Evolutionary conservation across 2,888 invertebrate genomes (phyloP).

Genomic region (Resseliella maxima): DNA sequence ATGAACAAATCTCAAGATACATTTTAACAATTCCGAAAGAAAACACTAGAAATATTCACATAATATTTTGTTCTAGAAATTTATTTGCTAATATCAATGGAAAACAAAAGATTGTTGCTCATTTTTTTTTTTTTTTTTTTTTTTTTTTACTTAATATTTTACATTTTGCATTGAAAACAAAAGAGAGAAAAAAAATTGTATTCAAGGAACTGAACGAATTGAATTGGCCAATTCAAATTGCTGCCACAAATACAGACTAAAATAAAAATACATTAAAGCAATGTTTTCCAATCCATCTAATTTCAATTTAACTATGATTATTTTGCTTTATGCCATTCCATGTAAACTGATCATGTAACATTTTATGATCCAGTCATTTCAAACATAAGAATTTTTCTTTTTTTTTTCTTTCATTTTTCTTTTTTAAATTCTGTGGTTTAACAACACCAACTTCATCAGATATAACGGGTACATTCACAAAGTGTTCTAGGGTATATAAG

Average conservation of each 20-base stretch:
- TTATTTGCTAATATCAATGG: slow-evolving; percentile 28
- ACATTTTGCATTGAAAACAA: neutral
- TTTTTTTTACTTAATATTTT: neutral
- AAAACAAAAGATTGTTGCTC: neutral
- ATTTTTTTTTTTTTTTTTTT: neutral
- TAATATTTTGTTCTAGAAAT: slow-evolving; percentile 28
- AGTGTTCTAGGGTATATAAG: neutral
- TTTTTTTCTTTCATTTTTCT: neutral
- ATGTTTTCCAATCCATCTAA: neutral
- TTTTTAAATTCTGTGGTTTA: neutral
- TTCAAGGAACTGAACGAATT: neutral
- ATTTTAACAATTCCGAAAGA: neutral
- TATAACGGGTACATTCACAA: neutral
- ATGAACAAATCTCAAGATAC: neutral
- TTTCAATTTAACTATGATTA: slow-evolving; percentile 4
- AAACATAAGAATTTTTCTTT: neutral
- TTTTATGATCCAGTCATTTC: neutral
- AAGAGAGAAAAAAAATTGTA: neutral
- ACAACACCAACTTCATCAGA: neutral
- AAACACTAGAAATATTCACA: neutral
- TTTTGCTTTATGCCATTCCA: neutral
- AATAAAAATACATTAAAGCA: neutral
- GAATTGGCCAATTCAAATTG: neutral
- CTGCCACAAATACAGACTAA: neutral
- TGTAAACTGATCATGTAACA: neutral